These are phyloP conservation scores for Nudaria mundana DNA, from an alignment of 2,888 invertebrate species.

Conservation along the genomic window DNA sequence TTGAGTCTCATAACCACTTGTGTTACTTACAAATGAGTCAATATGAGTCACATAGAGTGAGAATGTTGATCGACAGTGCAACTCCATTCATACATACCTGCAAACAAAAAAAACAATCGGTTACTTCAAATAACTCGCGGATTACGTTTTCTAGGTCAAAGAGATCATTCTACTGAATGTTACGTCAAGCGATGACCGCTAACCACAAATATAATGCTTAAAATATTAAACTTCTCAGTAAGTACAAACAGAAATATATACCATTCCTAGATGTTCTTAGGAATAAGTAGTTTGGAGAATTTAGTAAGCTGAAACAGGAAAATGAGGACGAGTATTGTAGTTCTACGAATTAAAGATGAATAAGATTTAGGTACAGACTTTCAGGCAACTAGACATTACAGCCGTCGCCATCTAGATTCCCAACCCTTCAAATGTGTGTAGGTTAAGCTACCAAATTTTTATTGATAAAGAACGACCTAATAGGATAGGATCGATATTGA, in stretches of 20 bases:
- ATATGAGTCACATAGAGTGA: too few species aligned
- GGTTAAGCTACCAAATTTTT: too few species aligned
- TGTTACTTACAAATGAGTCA: too few species aligned
- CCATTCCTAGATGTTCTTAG: neutral
- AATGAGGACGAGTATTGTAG: neutral
- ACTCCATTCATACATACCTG: conserved; percentile 37
- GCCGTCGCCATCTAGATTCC: too few species aligned
- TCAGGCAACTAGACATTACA: too few species aligned
- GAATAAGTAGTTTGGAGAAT: conserved; percentile 2
- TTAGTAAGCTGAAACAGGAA: conserved; percentile 2
- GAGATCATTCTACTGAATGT: conserved; percentile 22
- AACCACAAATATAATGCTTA: conserved; percentile 12
- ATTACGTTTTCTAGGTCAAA: conserved; percentile 27
- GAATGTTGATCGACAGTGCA: too few species aligned
- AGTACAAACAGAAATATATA: conserved; percentile 1
- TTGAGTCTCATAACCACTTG: too few species aligned
- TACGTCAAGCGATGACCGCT: conserved; percentile 23
- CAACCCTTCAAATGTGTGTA: too few species aligned
- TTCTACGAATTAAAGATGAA: neutral
- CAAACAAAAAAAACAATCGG: conserved; percentile 23
- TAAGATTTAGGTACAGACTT: neutral
- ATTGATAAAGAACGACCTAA: too few species aligned
- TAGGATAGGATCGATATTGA: too few species aligned
- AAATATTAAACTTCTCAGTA: conserved; percentile 3
- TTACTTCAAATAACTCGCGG: conserved; percentile 16